Base-by-base conservation (phyloP, 2,888 invertebrate species). In the Quadriops clusia region DNA sequence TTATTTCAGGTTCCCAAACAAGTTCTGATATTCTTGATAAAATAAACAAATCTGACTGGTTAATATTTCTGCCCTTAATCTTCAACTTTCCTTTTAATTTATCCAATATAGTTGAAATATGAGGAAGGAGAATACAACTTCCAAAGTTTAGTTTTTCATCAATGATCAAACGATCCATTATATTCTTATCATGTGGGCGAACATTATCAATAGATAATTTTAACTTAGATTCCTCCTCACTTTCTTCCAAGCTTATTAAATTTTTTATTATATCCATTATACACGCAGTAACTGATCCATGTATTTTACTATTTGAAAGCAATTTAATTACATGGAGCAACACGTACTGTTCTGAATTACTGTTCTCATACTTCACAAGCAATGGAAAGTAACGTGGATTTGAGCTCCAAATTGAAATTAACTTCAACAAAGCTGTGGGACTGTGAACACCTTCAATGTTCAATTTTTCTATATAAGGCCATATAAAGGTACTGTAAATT, bases 361-460 rank as follows among this genome's bases (percentile, higher is more conserved):
- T 59, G 15, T 62, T 54, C 5, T 63, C 57, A 44, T 65, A 58
- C 45, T 78, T 79, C 2, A 74, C 70, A 14, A 93, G 62, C 23
- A 87, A 62, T 13, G 67, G 52, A 51, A 80, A 85, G 50, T 81
- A 84, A 57, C 80, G 71, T 0, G 85, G 78, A 58, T 84, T 78
- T 31, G 74, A 70, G 39, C 83, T 77, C 87, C 91, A 94, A 2
- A 69, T 64, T 15, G 73, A 64, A 11, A 93, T 66, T n/a, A 94
- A 59, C 54, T 79, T 84, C 10, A 93, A 58, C 30, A 93, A 61
- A 2, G 79, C 72, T 2, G 90, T 87, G 0, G 90, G 87, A 43
- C 76, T 79, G 46, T 84, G 77, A 32, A 89, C 74, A 6, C 86
- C 80, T 53, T 94, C 91, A 25, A 72, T 63, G 1, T 79, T 73